Base-by-base conservation (phyloP, 1,140 invertebrate species). In the Bombus vancouverensis region DNA sequence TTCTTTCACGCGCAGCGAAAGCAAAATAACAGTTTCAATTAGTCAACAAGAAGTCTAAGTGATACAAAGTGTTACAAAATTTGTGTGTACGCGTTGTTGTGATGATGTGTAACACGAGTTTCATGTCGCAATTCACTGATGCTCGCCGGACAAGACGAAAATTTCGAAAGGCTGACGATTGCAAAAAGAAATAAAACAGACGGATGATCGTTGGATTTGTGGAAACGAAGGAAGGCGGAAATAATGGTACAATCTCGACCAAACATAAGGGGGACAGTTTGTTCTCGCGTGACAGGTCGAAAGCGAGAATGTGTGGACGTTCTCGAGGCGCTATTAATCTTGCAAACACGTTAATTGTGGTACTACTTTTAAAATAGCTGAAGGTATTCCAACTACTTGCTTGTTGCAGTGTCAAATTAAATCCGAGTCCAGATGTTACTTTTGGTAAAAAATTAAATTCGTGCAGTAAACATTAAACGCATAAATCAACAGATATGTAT, bases 201-300 rank as follows among this genome's bases (percentile, higher is more conserved):
- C 4, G 47, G 25, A 44, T 12, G 57, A 37, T 75, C 42, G 81
- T 82, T n/a, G 32, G 47, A 47, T 42, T 75, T 75, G 71, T 65
- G 59, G 57, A 74, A 82, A 75, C n/a, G 39, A 47, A 47, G 57
- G 13, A 82, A 75, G 32, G 57, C 71, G 81, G 81, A 82, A 82
- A 65, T 66, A 75, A 66, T 75, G 25, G 32, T 82, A 82, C 65
- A 66, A 66, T 75, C 81, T 65, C 81, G 18, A 44, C 71, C 53
- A n/a, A 59, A 82, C 39, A 22, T 62, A 82, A 82, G 53, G 81
- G 71, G 71, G 59, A 66, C 71, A 81, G 42, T 25, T 81, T 59
- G 66, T 72, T 72, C 70, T 85, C 65, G 76, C 34, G 65, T 70
- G 82, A 83, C 82, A 83, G 59, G 59, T 83, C 82, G 82, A 77